Base-by-base conservation (phyloP, 2,888 invertebrate genomes). In the Hydrotaea diabolus region DNA sequence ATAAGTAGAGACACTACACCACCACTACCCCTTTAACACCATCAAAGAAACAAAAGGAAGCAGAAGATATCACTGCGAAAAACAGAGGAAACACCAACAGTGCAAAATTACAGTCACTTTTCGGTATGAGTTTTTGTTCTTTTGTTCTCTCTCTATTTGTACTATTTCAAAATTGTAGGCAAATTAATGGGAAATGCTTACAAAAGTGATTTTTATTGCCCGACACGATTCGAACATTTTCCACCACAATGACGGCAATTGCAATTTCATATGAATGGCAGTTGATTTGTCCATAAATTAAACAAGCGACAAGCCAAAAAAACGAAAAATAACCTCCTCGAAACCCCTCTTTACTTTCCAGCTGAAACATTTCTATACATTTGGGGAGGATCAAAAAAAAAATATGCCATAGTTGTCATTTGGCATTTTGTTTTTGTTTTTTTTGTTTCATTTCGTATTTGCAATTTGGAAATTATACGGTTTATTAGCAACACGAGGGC, bases 181-280 rank as follows among this genome's bases (percentile, higher is more conserved):
- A 49, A 49, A 49, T 49, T 49, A 49, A 49, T 49, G 49, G 49
- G 49, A 49, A 49, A 49, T 49, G 49, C 49, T 49, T 49, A 49
- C 49, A 49, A 15, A 49, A 49, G 49, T 49, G 49, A 49, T 49
- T 49, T 49, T 49, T 49, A 49, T 49, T 49, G 49, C 49, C 49
- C 49, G 49, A n/a, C n/a, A 49, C 31, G 3, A 43, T 2, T 43
- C 43, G 15, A 43, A 43, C 43, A 43, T 11, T 43, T 43, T n/a
- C n/a, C n/a, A n/a, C n/a, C n/a, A n/a, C n/a, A n/a, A n/a, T 13
- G 13, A n/a, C 49, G n/a, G n/a, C 13, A n/a, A 49, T n/a, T 49
- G 49, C 49, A 49, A 49, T 49, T 49, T n/a, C 13, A 2, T 49
- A 49, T 49, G 49, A 49, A 49, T 49, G 49, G n/a, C 49, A 49